Evolutionary conservation across 2,888 invertebrate genomes (phyloP), one percentile per base, ranked within the genome.

Genomic region (Eubasilissa splendida): DNA sequence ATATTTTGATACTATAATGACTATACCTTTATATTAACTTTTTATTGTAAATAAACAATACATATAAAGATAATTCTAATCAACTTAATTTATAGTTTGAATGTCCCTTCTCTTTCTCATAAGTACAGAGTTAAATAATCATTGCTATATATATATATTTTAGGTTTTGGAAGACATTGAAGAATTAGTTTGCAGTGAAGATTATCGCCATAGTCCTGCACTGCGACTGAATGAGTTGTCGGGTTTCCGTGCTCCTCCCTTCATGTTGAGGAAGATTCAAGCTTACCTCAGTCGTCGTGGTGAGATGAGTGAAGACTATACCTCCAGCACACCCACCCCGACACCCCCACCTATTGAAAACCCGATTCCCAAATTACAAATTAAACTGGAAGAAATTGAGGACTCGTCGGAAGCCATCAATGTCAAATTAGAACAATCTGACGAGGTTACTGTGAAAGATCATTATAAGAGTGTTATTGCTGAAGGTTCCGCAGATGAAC

Each of bases 181-280:
- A 87, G 95, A 95, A 85, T 88, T 96, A 78, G 93, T 94, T 9
- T 91, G 92, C 83, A 93, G 93, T 84, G 95, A 95, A 80, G 94
- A 95, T 83, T 96, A 95, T 85, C 91, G 91, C 85, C 92, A 92
- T 86, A 93, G 89, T 85, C 92, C 93, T 0, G 89, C 93, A 80
- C 90, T 93, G 33, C 91, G 93, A 87, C 87, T 93, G 22, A 92
- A 93, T 70, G 94, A 95, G 85, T 87, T 96, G 82, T 92, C 93
- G 81, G 95, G 95, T 0, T 96, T 96, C 86, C 92, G 93, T 86
- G 94, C 94, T 0, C 96, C 96, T 10, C 90, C 92, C 33, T 94
- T 94, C 87, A 94, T 96, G 91, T 86, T 95, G 56, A 91, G 92
- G 81, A 96, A 96, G 88, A 94, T 96, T 86, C 93, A 93, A 84